phyloP scores from a whole-genome alignment of 2,113 vertebrate genomes.

The Plecotus auritus region DNA sequence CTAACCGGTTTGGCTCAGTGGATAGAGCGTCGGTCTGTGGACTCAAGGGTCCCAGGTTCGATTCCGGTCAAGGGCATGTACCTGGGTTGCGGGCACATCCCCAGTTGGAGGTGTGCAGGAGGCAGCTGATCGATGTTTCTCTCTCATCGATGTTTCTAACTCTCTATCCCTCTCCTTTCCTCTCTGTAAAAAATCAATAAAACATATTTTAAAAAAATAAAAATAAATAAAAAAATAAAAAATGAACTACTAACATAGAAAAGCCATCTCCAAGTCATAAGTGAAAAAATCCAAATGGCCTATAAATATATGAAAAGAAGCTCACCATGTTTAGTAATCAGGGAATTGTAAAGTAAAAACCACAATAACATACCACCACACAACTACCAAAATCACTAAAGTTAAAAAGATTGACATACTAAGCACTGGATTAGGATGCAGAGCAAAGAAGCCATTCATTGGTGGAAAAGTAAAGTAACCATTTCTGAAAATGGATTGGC shows the following conservation, averaged over 20 bases:
- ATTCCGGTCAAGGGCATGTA: too few species aligned
- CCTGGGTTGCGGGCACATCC: too few species aligned
- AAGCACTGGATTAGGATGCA: not conserved
- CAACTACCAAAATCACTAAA: slow-evolving; percentile 8
- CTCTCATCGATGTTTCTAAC: too few species aligned
- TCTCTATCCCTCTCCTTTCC: too few species aligned
- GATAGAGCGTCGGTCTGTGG: too few species aligned
- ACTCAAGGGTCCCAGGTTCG: too few species aligned
- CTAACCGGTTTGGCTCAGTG: too few species aligned
- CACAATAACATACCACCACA: not conserved
- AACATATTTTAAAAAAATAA: too few species aligned
- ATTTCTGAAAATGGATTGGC: not conserved
- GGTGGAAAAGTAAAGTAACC: not conserved
- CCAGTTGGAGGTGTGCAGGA: too few species aligned
- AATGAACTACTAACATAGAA: not conserved
- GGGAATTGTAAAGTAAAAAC: not conserved
- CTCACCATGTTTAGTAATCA: not conserved
- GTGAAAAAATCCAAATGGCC: not conserved
- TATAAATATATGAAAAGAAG: not conserved
- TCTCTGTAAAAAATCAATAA: too few species aligned
- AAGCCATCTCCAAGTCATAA: not conserved
- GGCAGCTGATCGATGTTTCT: too few species aligned
- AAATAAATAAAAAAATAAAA: too few species aligned
- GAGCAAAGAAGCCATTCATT: not conserved
- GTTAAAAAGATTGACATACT: not conserved